Percentiles rank a stretch among this genome's conserved stretches.
phyloP scores from a whole-genome alignment of 2,888 invertebrate species.

The Rugalucina vietnamica region DNA sequence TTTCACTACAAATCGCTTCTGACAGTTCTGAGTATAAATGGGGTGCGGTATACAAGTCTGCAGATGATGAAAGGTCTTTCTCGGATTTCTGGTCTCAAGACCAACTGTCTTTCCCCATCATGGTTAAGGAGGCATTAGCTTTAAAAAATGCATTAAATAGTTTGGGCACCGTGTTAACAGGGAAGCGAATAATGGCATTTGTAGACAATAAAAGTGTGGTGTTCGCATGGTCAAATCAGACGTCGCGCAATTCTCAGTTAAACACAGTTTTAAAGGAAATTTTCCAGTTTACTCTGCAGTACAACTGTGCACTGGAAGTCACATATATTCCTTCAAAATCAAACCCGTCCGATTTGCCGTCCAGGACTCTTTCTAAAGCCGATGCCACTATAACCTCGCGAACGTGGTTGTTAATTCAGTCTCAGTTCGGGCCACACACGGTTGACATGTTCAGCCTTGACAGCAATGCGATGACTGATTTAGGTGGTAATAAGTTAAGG shows the following conservation, averaged over 20 bases:
- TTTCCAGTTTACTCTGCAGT: not conserved
- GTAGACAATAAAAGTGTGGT: not conserved
- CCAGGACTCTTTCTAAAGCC: not conserved
- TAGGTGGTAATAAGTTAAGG: not conserved
- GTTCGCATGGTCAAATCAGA: not conserved
- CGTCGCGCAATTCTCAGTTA: not conserved
- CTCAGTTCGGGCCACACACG: not conserved
- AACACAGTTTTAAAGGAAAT: not conserved
- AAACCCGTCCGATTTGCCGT: not conserved
- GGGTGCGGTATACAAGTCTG: not conserved
- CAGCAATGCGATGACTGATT: not conserved
- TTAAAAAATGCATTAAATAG: not conserved
- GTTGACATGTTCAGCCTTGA: not conserved
- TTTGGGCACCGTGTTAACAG: not conserved
- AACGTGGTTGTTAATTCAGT: not conserved
- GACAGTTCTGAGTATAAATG: constrained; percentile 1
- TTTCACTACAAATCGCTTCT: not conserved
- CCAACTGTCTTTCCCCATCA: not conserved
- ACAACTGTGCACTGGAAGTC: not conserved
- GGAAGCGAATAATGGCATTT: too few species aligned
- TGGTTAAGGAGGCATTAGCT: not conserved
- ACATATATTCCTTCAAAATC: not conserved
- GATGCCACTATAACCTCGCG: not conserved
- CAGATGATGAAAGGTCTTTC: not conserved
- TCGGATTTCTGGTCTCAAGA: not conserved